phyloP scores from a whole-genome alignment of 2,797 vertebrate species.

The Helarctos malayanus region DNA sequence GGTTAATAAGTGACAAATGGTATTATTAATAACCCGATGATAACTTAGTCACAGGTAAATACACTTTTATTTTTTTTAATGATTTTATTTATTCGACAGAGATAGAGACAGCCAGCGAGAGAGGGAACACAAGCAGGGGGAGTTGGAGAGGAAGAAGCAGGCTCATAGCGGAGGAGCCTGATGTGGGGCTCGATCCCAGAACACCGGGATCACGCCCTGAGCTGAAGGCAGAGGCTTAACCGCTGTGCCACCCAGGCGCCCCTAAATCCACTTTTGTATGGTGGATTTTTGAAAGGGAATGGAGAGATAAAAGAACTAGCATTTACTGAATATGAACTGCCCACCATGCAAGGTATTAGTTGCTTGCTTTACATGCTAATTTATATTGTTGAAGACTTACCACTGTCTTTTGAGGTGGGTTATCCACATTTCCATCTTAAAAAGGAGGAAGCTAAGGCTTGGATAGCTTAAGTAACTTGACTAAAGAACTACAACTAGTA shows the following conservation, averaged over 20 bases:
- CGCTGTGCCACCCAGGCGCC: too few relatives aligned
- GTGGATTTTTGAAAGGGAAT: not conserved
- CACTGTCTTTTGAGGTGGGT: not conserved
- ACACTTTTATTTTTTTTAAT: not conserved
- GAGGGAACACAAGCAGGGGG: too few relatives aligned
- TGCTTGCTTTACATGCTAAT: not conserved
- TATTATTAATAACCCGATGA: not conserved
- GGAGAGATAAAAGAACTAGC: not conserved
- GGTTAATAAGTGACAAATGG: not conserved
- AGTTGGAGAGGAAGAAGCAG: too few relatives aligned
- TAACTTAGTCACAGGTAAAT: conserved; percentile 2
- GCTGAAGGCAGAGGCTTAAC: too few relatives aligned
- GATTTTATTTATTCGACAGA: too few relatives aligned
- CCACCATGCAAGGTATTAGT: not conserved
- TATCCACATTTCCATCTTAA: not conserved
- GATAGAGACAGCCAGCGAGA: too few relatives aligned
- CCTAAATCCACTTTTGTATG: not conserved
- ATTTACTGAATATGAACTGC: not conserved
- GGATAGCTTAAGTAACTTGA: not conserved
- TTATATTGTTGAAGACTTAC: not conserved
- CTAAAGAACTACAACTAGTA: not conserved
- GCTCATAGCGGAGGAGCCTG: too few relatives aligned
- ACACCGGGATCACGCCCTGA: too few relatives aligned
- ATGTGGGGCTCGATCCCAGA: too few relatives aligned
- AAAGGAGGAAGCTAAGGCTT: not conserved